Base-by-base conservation (phyloP, 2,797 vertebrate species). In the Paratrypauchen microcephalus region DNA sequence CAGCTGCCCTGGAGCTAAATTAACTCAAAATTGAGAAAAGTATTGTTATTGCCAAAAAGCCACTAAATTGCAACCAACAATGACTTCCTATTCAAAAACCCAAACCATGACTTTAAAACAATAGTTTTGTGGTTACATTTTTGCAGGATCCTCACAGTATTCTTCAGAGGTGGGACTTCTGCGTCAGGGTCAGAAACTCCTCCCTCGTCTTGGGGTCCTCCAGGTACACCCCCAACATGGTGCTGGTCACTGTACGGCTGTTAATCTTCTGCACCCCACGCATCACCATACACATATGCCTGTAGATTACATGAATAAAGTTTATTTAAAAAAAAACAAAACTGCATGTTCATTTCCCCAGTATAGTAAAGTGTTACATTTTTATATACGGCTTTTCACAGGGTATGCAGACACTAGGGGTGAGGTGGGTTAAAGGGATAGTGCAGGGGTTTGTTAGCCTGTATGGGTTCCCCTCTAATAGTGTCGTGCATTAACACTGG, bases 211-310 rank as follows among this genome's bases (percentile, higher is more conserved):
- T 96, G 63, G 92, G 92, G 79, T 96, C 92, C 62, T 95, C 91
- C 19, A 93, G 81, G 84, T 94, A 94, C 60, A 87, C 63, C 28
- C 92, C 92, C 78, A 95, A 77, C 95, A 94, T 95, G 75, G 90
- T 28, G 63, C 93, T 94, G n/a, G 88, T 96, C 72, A 93, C 83
- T 0, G 92, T 94, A 71, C 82, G 88, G 82, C 93, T 96, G 83
- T 94, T 96, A 76, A 93, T 95, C 92, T 96, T 96, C 91, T 96
- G 94, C 71, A 91, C 93, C 0, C 92, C 92, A 4, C 95, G 90
- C 93, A 96, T 93, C 50, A 94, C 88, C 92, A 92, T 92, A 9
- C 90, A 94, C 94, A 94, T 94, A 87, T 95, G 95, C 77, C 93
- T 94, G 85, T 18, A 78, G 70, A n/a, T n/a, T n/a, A n/a, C n/a